A percentile compares a stretch with the other conserved stretches of the same genome.
Conservation (phyloP, 2,113 vertebrate genomes). For the Rafetus swinhoei region DNA sequence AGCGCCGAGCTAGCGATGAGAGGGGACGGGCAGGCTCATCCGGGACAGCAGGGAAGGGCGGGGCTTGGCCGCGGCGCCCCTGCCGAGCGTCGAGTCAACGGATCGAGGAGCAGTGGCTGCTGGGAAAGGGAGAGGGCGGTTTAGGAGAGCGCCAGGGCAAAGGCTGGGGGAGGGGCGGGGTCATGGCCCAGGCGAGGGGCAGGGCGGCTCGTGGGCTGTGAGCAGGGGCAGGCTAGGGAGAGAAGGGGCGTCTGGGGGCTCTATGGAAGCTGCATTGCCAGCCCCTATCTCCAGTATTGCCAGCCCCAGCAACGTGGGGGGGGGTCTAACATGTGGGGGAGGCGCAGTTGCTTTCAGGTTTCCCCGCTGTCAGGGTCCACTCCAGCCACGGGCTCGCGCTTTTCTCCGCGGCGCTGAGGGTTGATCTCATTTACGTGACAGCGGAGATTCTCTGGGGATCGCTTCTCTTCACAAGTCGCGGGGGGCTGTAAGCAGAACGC, state of each 20-base stretch:
- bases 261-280: background rate
- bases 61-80: rapidly evolving
- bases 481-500: background rate
- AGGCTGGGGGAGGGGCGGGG: too few relatives aligned
- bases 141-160: rapidly evolving
- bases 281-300: too few relatives aligned
- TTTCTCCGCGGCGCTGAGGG: background rate
- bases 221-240: rapidly evolving
- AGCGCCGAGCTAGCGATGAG: slow-evolving; percentile 45
- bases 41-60: rapidly evolving
- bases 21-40: background rate
- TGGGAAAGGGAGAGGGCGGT: background rate
- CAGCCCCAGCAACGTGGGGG: too few relatives aligned
- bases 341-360: background rate
- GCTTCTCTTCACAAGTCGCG: too few relatives aligned
- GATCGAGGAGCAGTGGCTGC: background rate
- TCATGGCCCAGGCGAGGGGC: background rate
- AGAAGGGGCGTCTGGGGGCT: too few relatives aligned
- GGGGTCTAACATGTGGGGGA: too few relatives aligned
- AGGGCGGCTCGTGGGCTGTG: background rate
- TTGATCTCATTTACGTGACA: background rate
- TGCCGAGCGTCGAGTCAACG: background rate
- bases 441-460: too few relatives aligned
- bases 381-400: background rate
- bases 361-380: background rate